Evolutionary conservation across 1,140 invertebrate genomes (phyloP), one percentile per base, ranked within the genome.

Genomic region (Drosophila melanica): DNA sequence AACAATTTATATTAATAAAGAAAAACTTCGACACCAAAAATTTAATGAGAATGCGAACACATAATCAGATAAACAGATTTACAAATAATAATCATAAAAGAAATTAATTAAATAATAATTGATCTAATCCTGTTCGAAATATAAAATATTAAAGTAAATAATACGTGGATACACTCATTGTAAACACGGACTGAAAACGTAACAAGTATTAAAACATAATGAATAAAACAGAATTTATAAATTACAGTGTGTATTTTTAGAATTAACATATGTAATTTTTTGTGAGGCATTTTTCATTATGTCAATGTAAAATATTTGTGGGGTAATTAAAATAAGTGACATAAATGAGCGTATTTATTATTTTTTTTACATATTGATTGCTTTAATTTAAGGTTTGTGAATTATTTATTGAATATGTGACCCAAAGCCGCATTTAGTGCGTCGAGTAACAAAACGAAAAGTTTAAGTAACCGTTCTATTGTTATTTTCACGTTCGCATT

Each of bases 401-500:
- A 59, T 60, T 35, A 53, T 16, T 53, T 60, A 27, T 14, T 14
- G 23, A 51, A 44, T 62, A 62, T 62, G 66, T 53, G 57, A 69
- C 66, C 27, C 35, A 30, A n/a, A 35, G 30, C 30, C 57, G n/a
- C 27, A 27, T 60, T 60, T 53, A 51, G 54, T 44, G 35, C 35
- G 35, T 35, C 11, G 39, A 44, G 37, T 16, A n/a, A 47, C 20
- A 20, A 45, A 58, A 44, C 42, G 37, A 67, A 72, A 53, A 66
- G 37, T 66, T 42, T 16, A 44, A 39, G 16, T 53, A 44, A 53
- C 37, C 30, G 39, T 57, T 66, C 51, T 50, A 51, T 65, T 77
- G 63, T 66, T 58, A 57, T 73, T 67, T 76, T 53, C 47, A 72
- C 63, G 54, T 53, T 67, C 53, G 45, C 63, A 51, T 42, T 58